These are phyloP conservation scores for Acanthopagrus latus DNA, from an alignment of 2,797 vertebrate species.

Conservation along the genomic window DNA sequence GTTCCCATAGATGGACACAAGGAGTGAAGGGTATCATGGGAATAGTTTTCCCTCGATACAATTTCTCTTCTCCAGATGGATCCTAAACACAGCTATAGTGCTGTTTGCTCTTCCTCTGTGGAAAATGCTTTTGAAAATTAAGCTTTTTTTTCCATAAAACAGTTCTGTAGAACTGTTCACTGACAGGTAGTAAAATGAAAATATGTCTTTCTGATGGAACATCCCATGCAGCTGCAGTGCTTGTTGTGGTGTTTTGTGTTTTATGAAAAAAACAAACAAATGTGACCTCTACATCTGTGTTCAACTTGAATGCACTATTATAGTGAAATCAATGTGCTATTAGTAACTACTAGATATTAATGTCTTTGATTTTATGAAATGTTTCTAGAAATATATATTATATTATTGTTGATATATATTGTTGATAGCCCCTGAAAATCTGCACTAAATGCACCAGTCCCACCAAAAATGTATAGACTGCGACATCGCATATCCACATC, in stretches of 20 bases:
- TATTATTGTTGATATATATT: too few species aligned
- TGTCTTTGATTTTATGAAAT: conserved; percentile 9
- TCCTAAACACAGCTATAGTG: conserved; percentile 23
- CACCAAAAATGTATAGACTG: too few species aligned
- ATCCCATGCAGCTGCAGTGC: conserved; percentile 49
- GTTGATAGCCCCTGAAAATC: not conserved
- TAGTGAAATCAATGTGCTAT: conserved; percentile 2
- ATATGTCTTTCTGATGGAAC: conserved; percentile 58
- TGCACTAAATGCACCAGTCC: not conserved
- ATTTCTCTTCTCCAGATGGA: conserved; percentile 3
- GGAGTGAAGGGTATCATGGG: not conserved
- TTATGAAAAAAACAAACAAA: not conserved
- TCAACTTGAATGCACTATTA: conserved; percentile 25
- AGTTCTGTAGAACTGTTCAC: conserved; percentile 10
- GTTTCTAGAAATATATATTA: not conserved
- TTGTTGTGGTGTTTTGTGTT: conserved; percentile 37
- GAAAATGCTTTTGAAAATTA: not conserved
- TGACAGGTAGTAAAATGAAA: not conserved
- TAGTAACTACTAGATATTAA: conserved; percentile 3
- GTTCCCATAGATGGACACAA: conserved; percentile 60
- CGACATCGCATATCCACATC: not conserved
- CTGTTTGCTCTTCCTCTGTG: not conserved
- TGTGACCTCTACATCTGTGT: conserved; percentile 27
- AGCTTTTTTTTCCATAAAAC: not conserved
- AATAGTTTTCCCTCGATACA: not conserved